A percentile compares a stretch with the other conserved stretches of the same genome.
phyloP scores from a whole-genome alignment of 2,888 invertebrate species.

The Nezara viridula region DNA sequence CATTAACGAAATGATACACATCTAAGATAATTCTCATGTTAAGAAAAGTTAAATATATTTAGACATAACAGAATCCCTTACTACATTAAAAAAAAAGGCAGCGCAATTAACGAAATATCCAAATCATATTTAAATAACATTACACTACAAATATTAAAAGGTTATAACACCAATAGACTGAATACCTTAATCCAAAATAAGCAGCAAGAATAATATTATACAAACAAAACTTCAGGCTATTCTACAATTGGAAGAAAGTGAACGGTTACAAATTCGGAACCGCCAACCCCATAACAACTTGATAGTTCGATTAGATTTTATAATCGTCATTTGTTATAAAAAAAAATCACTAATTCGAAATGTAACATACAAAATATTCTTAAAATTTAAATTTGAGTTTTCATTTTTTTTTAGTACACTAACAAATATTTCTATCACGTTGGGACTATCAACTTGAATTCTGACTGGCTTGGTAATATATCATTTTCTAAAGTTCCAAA shows the following conservation, averaged over 20 bases:
- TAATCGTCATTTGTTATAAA: background rate
- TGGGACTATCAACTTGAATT: background rate
- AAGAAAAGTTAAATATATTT: background rate
- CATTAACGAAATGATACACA: background rate
- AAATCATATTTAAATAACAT: background rate
- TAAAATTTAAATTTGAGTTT: background rate
- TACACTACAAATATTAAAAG: background rate
- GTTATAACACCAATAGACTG: background rate
- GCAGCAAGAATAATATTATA: background rate
- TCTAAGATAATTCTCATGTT: background rate
- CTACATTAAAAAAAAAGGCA: background rate
- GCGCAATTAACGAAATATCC: background rate
- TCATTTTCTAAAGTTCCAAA: no score
- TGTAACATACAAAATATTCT: background rate
- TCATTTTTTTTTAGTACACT: background rate
- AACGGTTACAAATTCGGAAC: slow-evolving; percentile 14
- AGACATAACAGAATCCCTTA: background rate
- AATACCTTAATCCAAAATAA: background rate
- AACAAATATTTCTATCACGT: background rate
- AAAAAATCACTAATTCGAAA: background rate
- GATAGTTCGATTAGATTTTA: background rate
- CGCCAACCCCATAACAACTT: slow-evolving; percentile 8
- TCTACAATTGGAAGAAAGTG: slow-evolving; percentile 3
- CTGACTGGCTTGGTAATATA: no score
- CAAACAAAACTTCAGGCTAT: background rate